Evolutionary conservation across 2,113 vertebrate genomes (phyloP).

Genomic region (Callospermophilus lateralis): DNA sequence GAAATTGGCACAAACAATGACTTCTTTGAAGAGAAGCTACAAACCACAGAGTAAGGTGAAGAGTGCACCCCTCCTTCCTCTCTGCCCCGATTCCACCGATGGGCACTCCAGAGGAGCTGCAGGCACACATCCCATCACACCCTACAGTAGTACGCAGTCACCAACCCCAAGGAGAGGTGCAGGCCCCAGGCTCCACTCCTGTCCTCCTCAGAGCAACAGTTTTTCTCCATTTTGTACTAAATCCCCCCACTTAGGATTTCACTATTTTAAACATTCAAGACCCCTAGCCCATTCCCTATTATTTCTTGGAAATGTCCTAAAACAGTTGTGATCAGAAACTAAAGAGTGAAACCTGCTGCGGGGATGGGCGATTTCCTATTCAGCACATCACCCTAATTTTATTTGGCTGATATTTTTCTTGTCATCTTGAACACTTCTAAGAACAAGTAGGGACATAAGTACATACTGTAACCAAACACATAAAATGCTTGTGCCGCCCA

Average conservation of each 20-base stretch:
- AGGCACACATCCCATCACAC: rapidly evolving
- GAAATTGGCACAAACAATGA: background rate
- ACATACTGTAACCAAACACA: background rate
- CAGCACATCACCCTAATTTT: background rate
- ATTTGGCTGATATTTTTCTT: background rate
- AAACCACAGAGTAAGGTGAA: background rate
- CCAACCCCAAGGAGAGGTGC: background rate
- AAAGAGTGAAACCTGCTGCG: background rate
- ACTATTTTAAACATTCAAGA: background rate
- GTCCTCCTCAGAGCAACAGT: background rate
- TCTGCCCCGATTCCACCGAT: background rate
- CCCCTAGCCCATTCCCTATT: background rate
- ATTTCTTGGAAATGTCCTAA: background rate
- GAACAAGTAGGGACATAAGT: background rate
- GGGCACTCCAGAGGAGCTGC: background rate
- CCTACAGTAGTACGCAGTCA: background rate
- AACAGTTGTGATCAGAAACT: background rate
- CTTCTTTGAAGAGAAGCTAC: conserved; percentile 1
- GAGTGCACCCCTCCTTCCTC: background rate
- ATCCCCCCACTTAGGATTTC: background rate
- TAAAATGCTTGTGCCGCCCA: background rate
- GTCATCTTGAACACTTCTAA: conserved; percentile 28
- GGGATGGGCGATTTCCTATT: background rate
- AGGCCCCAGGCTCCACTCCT: background rate
- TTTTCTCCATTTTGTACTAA: background rate